A percentile compares a stretch with the other conserved stretches of the same genome.
phyloP scores from a whole-genome alignment of 2,888 invertebrate genomes.

The Tachina grossa region DNA sequence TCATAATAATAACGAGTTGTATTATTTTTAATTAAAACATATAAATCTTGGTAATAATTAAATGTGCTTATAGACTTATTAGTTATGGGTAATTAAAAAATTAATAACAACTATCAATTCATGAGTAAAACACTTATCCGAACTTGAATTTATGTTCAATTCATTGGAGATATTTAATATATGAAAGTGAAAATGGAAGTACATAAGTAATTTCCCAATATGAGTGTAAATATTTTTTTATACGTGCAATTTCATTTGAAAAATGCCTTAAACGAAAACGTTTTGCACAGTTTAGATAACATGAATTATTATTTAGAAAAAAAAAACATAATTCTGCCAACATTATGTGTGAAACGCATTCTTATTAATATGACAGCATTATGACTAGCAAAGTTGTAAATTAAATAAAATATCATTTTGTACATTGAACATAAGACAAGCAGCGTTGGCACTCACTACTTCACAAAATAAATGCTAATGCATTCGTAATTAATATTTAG shows the following conservation, averaged over 20 bases:
- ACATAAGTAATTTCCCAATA: not conserved
- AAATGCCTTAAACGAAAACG: constrained; percentile 11
- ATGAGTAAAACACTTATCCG: constrained; percentile 12
- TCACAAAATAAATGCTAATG: not conserved
- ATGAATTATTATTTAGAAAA: not conserved
- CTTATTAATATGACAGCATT: constrained; percentile 22
- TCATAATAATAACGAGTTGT: constrained; percentile 1
- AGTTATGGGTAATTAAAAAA: constrained; percentile 21
- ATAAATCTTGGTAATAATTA: constrained; percentile 33
- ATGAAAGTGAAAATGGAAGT: not conserved
- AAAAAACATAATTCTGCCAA: not conserved
- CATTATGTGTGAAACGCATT: constrained; percentile 34
- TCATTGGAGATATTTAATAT: constrained; percentile 4
- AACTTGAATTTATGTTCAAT: constrained; percentile 10
- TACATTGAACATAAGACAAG: not conserved
- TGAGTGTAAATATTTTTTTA: not conserved
- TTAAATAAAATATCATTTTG: constrained; percentile 2
- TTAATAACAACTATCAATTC: constrained; percentile 10
- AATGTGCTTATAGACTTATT: constrained; percentile 11
- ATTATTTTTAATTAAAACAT: constrained; percentile 32
- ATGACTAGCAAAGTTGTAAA: constrained; percentile 6
- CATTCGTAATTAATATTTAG: not conserved
- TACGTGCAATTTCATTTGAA: not conserved
- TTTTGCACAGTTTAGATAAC: constrained; percentile 5
- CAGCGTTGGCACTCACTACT: not conserved